phyloP scores from a whole-genome alignment of 2,113 vertebrate species.

The Tympanuchus pallidicinctus region DNA sequence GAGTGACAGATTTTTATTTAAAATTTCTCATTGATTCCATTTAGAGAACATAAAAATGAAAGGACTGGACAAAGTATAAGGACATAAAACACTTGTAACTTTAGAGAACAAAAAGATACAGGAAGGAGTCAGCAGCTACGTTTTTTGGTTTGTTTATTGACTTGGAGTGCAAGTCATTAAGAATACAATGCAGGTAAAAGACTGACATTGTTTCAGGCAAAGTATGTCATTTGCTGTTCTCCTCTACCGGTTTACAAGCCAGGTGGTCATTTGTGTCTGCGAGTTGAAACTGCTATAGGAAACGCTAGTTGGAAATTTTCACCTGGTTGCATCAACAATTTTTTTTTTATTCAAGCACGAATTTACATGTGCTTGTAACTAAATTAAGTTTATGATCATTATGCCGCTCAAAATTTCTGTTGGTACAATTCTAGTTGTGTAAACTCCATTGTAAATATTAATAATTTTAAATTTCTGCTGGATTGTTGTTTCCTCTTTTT shows the following conservation, averaged over 20 bases:
- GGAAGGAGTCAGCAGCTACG: neutral
- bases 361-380: neutral
- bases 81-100: neutral
- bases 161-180: neutral
- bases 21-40: neutral
- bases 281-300: neutral
- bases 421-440: neutral
- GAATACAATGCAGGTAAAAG: neutral
- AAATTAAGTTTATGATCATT: neutral
- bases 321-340: neutral
- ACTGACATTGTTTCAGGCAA: neutral
- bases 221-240: neutral
- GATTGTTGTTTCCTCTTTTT: too few species aligned
- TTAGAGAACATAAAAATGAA: accelerated
- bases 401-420: neutral
- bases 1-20: neutral
- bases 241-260: neutral
- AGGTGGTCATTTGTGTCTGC: accelerated
- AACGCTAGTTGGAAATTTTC: neutral
- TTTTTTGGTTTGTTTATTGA: neutral
- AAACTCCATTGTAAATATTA: neutral
- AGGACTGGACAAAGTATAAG: neutral
- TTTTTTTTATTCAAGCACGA: neutral
- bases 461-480: too few species aligned
- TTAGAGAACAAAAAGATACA: neutral